Evolutionary conservation across 1,140 invertebrate species (phyloP), one percentile per base, ranked within the genome.

Genomic region (Drosophila pallidifrons): DNA sequence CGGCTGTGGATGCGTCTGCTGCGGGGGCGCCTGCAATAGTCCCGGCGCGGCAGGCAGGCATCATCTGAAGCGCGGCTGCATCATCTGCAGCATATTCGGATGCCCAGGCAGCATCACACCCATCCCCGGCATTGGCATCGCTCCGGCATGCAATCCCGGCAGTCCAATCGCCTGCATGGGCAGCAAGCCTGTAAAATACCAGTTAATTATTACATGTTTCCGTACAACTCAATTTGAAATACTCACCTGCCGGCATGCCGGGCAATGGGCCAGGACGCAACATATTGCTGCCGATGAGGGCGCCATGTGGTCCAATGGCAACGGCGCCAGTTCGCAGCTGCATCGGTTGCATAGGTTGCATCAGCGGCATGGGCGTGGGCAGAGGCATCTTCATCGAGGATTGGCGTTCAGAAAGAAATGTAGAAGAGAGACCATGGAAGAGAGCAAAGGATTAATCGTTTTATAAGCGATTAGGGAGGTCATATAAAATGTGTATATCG

Each of bases 31-130:
- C 81, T 83, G 85, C 78, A 88, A 69, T 70, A 89, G 67, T 54
- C 85, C 80, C 35, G 81, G 77, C 85, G 74, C 79, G 55, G 61
- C 94, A 81, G 95, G 70, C 80, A 88, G 60, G 79, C 83, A 96
- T 96, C 96, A 96, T 96, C 96, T 96, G 93, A 96, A 96, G 92
- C 96, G 94, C 65, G 95, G 95, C 92, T 95, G 95, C 95, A 96
- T 95, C 94, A 96, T 95, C 71, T 95, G 95, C 66, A 93, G 74
- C 81, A 95, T 94, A 91, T 95, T 95, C 76, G 94, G 94, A 91
- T 95, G 95, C 46, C 95, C 95, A 43, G 95, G 95, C 73, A 95
- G 94, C 93, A 96, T 94, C 65, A 95, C 95, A 89, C 96, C 94
- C 94, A 96, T 94, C 88, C 95, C 95, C 94, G 94, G 91, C 94